Base-by-base conservation (phyloP, 1,140 invertebrate species). In the Bacillus rossius region DNA sequence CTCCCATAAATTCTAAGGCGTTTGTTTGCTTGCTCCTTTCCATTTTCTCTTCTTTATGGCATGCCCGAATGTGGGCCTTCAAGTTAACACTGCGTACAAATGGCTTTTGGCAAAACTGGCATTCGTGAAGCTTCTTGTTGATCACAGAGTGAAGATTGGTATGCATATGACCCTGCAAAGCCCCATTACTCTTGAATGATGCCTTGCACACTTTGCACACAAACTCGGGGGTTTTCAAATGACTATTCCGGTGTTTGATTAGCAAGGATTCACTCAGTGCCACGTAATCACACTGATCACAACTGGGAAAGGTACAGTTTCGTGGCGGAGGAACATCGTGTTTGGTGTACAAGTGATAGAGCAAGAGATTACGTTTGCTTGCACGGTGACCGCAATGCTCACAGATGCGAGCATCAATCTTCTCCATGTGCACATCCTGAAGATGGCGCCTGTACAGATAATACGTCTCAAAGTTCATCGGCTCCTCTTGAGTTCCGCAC, bases 381-480 rank as follows among this genome's bases (percentile, higher is more conserved):
- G 88, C 86, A 64, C 85, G 85, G 61, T 87, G 83, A 0, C 91
- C 91, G 73, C 90, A 94, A 65, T 91, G 84, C 69, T 92, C 89
- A 71, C 91, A 93, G 54, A 94, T 82, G 22, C 82, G 79, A 2
- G 84, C 76, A 69, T 92, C 85, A 57, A 91, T 88, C 61, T 86
- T 87, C 64, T 91, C 86, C 64, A 85, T 84, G 65, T 93, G 90
- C 0, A 88, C 81, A 29, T 68, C 68, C 54, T 61, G 54, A 70
- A 92, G 82, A 76, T 93, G 91, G 57, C 86, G 82, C 54, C 89
- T 79, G 66, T 87, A 93, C 60, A 84, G 80, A 57, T 85, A 85
- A 70, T 92, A 92, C 22, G 84, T 81, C 19, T 83, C 80, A 69
- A 92, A 91, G 67, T 84, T 81, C 20, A 84, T 71, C 61, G 84